These are phyloP conservation scores for Uropsilus gracilis DNA, from an alignment of 2,113 vertebrate species.

Conservation along the genomic window DNA sequence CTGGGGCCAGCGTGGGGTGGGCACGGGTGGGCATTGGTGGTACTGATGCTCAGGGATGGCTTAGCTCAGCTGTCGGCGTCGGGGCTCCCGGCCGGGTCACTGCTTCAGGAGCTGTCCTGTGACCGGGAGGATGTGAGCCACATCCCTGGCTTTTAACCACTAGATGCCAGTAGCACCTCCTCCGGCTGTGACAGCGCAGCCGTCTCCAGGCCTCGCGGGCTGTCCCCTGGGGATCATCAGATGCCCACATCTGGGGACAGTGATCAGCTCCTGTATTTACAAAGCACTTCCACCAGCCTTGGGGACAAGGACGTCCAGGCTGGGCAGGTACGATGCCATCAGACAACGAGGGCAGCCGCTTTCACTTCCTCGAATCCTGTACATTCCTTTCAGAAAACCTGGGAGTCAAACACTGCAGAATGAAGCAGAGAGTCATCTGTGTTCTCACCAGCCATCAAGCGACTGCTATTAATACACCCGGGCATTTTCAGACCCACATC, in stretches of 20 bases:
- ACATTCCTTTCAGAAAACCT: not conserved
- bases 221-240: not conserved
- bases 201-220: not conserved
- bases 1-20: too few relatives aligned
- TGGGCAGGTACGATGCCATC: rapidly evolving
- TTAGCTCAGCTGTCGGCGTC: not conserved
- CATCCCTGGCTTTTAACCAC: not conserved
- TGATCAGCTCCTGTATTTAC: not conserved
- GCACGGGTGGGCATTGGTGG: too few relatives aligned
- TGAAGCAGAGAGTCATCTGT: not conserved
- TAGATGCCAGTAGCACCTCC: not conserved
- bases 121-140: rapidly evolving
- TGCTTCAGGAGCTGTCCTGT: not conserved
- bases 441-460: not conserved
- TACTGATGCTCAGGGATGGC: not conserved
- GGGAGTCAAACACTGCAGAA: not conserved
- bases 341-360: not conserved
- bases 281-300: rapidly evolving
- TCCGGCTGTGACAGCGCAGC: not conserved
- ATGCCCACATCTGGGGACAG: not conserved
- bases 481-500: rapidly evolving
- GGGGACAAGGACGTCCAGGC: rapidly evolving
- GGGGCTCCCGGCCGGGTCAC: rapidly evolving
- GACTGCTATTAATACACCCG: not conserved
- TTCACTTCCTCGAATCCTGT: too few relatives aligned